Evolutionary conservation across 2,888 invertebrate genomes (phyloP).

Genomic region (Clostera curtula): DNA sequence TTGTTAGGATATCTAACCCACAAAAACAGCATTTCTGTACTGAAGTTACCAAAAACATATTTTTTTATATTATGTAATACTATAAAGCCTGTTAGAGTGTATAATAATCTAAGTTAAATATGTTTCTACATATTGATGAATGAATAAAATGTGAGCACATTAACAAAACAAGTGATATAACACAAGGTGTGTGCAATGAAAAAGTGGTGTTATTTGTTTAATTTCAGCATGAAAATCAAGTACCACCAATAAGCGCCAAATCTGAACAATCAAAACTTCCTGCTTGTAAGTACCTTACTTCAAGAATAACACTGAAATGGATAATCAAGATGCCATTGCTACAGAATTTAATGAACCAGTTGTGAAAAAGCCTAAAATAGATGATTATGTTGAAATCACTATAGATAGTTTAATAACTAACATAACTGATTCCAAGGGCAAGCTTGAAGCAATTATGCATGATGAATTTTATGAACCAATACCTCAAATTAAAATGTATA

Average conservation of each 20-base stretch:
- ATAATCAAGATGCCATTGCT: neutral
- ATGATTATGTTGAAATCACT: constrained; percentile 15
- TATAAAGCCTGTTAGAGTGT: too few species aligned
- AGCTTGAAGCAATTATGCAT: constrained; percentile 69
- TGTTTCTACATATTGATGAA: too few species aligned
- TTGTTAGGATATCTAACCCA: too few species aligned
- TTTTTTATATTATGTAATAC: too few species aligned
- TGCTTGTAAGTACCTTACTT: neutral
- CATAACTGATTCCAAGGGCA: constrained; percentile 30
- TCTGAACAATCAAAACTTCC: neutral
- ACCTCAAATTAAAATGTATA: constrained; percentile 72
- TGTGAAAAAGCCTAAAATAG: constrained; percentile 35
- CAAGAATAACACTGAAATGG: too few species aligned
- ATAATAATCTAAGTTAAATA: too few species aligned
- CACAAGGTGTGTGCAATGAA: constrained; percentile 47
- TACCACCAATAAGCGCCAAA: constrained; percentile 4
- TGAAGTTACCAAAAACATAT: too few species aligned
- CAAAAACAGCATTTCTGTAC: too few species aligned
- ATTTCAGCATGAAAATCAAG: constrained; percentile 43
- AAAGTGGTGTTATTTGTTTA: constrained; percentile 50
- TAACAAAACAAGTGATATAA: constrained; percentile 3
- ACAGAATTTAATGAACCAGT: constrained; percentile 32
- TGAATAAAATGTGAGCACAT: too few species aligned
- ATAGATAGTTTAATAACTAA: constrained; percentile 33
- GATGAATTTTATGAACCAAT: constrained; percentile 67